Conservation (phyloP, 2,888 invertebrate genomes). For the Apamea sordens region DNA sequence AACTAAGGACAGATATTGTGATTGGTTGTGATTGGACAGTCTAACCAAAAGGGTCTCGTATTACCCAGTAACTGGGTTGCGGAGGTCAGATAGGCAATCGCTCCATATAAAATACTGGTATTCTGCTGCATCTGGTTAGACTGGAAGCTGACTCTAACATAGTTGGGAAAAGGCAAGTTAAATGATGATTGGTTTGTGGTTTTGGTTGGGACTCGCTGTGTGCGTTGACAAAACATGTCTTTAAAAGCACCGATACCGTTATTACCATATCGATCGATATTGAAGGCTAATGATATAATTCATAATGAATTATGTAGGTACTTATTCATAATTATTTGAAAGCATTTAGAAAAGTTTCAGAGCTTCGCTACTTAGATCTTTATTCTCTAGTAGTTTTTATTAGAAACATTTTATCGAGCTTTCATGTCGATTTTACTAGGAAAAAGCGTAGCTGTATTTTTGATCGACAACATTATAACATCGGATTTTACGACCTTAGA, state of each 20-base stretch:
- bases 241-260: neutral
- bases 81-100: neutral
- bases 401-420: neutral
- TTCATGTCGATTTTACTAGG: neutral
- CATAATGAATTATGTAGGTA: neutral
- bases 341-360: neutral
- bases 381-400: neutral
- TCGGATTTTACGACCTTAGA: slow-evolving; percentile 2
- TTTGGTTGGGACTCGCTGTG: neutral
- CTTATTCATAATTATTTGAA: slow-evolving; percentile 2
- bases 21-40: neutral
- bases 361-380: slow-evolving; percentile 9
- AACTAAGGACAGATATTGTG: neutral
- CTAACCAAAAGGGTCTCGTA: neutral
- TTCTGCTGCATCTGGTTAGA: neutral
- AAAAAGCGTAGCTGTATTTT: slow-evolving; percentile 1
- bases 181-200: neutral
- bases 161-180: neutral
- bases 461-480: neutral
- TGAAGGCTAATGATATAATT: neutral
- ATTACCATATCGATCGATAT: neutral
- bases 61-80: neutral
- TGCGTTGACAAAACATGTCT: neutral
- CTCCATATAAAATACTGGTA: neutral
- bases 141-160: neutral